Evolutionary conservation across 2,888 invertebrate genomes (phyloP).

Genomic region (Priocnemis perturbator): DNA sequence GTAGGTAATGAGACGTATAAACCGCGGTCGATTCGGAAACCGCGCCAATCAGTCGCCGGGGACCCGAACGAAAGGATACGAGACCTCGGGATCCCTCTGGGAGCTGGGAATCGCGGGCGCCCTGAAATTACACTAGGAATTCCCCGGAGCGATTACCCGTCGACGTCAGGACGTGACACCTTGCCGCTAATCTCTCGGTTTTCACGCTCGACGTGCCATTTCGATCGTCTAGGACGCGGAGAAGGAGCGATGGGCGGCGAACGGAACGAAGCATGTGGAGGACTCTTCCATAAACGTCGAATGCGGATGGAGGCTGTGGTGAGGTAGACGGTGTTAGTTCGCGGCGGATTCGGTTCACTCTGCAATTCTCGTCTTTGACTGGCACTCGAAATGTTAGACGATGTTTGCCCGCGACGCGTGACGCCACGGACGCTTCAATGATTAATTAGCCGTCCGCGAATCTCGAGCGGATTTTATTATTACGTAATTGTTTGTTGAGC

Average conservation of each 20-base stretch:
- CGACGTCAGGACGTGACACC: not conserved
- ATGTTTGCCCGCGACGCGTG: too few relatives aligned
- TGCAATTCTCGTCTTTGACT: too few relatives aligned
- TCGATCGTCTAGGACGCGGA: slow-evolving; percentile 32
- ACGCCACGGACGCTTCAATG: too few relatives aligned
- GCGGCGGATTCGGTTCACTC: too few relatives aligned
- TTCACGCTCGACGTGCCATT: slow-evolving; percentile 39
- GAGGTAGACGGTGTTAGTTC: too few relatives aligned
- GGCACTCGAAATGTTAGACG: too few relatives aligned
- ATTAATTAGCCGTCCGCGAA: too few relatives aligned
- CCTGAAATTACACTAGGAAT: slow-evolving; percentile 4
- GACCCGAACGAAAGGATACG: not conserved
- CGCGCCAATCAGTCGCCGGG: too few relatives aligned
- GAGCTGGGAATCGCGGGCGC: not conserved
- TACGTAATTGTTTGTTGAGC: too few relatives aligned
- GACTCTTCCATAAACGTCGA: not conserved
- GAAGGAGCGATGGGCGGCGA: slow-evolving; percentile 18
- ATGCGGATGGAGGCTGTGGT: not conserved
- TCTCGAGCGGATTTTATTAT: too few relatives aligned
- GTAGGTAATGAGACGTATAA: too few relatives aligned
- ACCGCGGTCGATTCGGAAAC: too few relatives aligned
- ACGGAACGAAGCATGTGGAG: slow-evolving; percentile 5
- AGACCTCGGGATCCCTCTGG: not conserved
- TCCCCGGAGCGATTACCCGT: not conserved
- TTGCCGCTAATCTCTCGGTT: slow-evolving; percentile 38